Percentiles rank a stretch among this genome's conserved stretches.
Evolutionary conservation across 2,888 invertebrate genomes (phyloP).

Genomic region (Phymatocera aterrima): DNA sequence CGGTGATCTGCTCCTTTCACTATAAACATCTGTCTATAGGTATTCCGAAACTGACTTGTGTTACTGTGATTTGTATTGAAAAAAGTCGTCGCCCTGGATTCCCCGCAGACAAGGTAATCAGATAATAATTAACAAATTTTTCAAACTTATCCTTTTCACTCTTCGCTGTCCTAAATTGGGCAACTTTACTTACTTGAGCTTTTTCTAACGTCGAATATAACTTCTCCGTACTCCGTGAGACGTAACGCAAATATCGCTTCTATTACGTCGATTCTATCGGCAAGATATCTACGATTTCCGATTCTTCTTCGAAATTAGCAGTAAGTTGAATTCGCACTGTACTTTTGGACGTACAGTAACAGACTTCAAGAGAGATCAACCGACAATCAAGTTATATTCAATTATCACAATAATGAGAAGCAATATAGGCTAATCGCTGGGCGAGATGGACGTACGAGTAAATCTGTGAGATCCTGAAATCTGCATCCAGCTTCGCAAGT

Average conservation of each 20-base stretch:
- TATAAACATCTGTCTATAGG: neutral
- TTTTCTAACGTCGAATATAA: too few species aligned
- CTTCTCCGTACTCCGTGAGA: neutral
- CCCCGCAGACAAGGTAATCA: constrained; percentile 39
- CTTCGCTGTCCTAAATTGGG: too few species aligned
- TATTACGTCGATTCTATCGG: neutral
- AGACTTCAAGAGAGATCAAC: neutral
- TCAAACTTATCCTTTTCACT: too few species aligned
- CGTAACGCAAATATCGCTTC: neutral
- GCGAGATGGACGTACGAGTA: neutral
- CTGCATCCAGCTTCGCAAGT: neutral
- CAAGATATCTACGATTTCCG: neutral
- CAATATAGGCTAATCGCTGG: neutral
- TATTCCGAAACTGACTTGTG: constrained; percentile 18
- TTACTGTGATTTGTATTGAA: constrained; percentile 13
- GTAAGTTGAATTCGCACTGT: neutral
- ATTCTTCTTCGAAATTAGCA: neutral
- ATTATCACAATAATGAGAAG: neutral
- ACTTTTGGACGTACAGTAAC: neutral
- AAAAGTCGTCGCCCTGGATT: constrained; percentile 30
- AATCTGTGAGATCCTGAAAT: neutral
- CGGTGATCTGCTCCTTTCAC: neutral
- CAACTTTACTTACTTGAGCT: too few species aligned
- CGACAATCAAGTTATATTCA: neutral
- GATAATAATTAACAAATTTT: neutral